Conservation (phyloP, 2,797 vertebrate genomes). For the Enteromius afrohamiltoni region DNA sequence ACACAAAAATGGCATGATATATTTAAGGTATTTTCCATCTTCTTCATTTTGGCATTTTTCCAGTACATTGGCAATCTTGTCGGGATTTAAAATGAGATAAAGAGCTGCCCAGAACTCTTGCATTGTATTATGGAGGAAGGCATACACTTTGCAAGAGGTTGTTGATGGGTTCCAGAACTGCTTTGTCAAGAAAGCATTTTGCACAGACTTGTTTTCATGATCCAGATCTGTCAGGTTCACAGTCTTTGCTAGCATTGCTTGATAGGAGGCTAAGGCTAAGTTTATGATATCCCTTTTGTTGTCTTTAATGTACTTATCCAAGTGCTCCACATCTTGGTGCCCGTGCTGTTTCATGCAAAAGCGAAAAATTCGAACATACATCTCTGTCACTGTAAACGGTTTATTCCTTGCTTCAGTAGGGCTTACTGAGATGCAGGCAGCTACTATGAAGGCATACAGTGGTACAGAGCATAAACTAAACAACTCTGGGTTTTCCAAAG, state of each 20-base stretch:
- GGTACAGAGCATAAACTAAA: constrained; percentile 62
- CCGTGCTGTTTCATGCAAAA: constrained; percentile 45
- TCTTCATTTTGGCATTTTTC: constrained; percentile 38
- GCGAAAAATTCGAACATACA: constrained; percentile 55
- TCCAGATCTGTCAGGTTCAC: constrained; percentile 40
- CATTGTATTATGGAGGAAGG: constrained; percentile 62
- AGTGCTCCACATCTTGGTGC: constrained; percentile 21
- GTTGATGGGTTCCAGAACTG: constrained; percentile 22
- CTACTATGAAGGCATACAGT: constrained; percentile 55
- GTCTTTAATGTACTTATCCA: constrained; percentile 49
- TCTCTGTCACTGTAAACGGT: constrained; percentile 52
- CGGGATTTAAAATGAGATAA: constrained; percentile 45
- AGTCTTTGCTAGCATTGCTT: constrained; percentile 41
- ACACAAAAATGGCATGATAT: constrained; percentile 55
- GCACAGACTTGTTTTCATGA: constrained; percentile 30
- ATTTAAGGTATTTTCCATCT: constrained; percentile 56
- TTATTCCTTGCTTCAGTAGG: constrained; percentile 14
- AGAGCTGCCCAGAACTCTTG: constrained; percentile 62
- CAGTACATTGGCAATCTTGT: constrained; percentile 41
- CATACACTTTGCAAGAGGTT: constrained; percentile 12
- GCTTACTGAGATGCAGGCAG: constrained; percentile 50
- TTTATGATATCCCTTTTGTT: constrained; percentile 8
- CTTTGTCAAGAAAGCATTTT: constrained; percentile 50
- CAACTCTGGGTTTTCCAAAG: constrained; percentile 50
- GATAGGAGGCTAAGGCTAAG: constrained; percentile 44